A percentile compares a stretch with the other conserved stretches of the same genome.
These are phyloP conservation scores for Vireo griseus DNA, from an alignment of 2,797 vertebrate species.

Conservation along the genomic window DNA sequence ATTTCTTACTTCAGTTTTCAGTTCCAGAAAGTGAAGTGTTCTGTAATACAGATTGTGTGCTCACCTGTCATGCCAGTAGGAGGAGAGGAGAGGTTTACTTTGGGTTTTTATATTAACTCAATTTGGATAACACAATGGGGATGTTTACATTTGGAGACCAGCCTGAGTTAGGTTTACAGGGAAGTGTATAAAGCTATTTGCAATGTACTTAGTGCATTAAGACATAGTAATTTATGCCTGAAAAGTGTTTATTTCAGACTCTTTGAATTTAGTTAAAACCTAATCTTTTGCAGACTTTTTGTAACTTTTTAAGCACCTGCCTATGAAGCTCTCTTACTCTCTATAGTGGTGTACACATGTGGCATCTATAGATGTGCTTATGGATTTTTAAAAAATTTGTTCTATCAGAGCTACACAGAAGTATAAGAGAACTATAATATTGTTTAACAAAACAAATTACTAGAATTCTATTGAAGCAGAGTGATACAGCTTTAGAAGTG, in stretches of 20 bases:
- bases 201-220: not conserved
- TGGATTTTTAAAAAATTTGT: not conserved
- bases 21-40: not conserved
- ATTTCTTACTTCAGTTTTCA: not conserved
- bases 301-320: not conserved
- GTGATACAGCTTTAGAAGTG: not conserved
- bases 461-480: not conserved
- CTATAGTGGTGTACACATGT: rapidly evolving
- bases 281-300: not conserved
- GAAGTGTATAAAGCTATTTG: not conserved
- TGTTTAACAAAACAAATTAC: not conserved
- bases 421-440: not conserved
- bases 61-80: not conserved
- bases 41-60: not conserved
- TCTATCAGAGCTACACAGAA: not conserved
- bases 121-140: not conserved
- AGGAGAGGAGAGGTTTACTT: not conserved
- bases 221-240: not conserved
- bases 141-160: not conserved
- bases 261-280: not conserved
- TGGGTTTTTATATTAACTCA: not conserved
- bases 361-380: not conserved
- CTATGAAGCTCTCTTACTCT: not conserved
- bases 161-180: not conserved
- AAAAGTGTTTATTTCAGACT: not conserved